Evolutionary conservation across 1,140 invertebrate species (phyloP).

Genomic region (Gonatopus flavifemur): DNA sequence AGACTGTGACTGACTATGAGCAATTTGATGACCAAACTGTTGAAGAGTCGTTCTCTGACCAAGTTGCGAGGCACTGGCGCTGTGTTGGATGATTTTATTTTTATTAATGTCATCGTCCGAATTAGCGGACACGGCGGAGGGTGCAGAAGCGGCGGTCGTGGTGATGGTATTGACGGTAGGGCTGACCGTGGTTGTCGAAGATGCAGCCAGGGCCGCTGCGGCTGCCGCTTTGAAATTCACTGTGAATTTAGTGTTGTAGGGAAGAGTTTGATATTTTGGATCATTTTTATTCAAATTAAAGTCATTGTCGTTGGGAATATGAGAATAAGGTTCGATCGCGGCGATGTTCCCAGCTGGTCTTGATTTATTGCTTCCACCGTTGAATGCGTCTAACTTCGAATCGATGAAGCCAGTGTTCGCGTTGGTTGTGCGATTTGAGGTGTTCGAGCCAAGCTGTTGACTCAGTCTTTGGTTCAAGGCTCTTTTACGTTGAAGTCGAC

Average conservation of each 20-base stretch:
- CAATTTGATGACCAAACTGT: constrained; percentile 53
- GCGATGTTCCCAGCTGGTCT: constrained; percentile 72
- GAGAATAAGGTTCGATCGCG: constrained; percentile 87
- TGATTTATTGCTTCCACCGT: constrained; percentile 47
- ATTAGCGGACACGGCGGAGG: no score
- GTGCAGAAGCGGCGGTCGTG: no score
- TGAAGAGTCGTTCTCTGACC: constrained; percentile 47
- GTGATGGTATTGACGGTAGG: neutral
- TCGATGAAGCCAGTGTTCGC: constrained; percentile 31
- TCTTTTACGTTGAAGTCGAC: constrained; percentile 83
- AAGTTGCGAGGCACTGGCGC: constrained; percentile 53
- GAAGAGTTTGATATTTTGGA: constrained; percentile 91
- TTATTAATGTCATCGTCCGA: constrained; percentile 56
- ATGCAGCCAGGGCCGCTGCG: no score
- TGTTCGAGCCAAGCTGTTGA: constrained; percentile 65
- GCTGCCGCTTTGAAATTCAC: constrained; percentile 58
- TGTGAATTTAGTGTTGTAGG: constrained; percentile 84
- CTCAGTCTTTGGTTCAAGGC: constrained; percentile 84
- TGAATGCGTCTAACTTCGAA: constrained; percentile 48
- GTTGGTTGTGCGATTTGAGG: constrained; percentile 10
- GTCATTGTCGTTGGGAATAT: constrained; percentile 72
- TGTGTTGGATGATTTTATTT: constrained; percentile 54
- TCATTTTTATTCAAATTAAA: constrained; percentile 79
- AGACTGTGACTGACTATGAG: constrained; percentile 54
- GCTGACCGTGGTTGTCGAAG: no score